Evolutionary conservation across 2,888 invertebrate genomes (phyloP).

Genomic region (Caprella mutica): DNA sequence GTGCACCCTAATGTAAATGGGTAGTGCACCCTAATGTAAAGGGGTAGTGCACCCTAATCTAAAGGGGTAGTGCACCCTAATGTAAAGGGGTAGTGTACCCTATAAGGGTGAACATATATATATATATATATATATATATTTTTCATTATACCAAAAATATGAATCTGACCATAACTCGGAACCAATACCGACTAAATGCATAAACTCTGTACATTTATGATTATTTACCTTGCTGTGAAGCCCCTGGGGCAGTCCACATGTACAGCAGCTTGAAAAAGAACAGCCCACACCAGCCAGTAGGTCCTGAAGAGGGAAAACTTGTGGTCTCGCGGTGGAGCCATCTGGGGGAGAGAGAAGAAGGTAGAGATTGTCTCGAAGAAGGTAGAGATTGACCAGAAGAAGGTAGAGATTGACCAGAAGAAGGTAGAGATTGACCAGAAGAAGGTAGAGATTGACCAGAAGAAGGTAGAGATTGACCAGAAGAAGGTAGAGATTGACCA

Average conservation of each 20-base stretch:
- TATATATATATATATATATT: conserved; percentile 15
- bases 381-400: no score
- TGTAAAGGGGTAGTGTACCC: no score
- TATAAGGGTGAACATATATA: conserved; percentile 12
- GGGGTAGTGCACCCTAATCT: no score
- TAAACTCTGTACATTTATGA: background rate
- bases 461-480: no score
- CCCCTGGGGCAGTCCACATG: conserved; percentile 93
- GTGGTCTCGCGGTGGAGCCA: conserved; percentile 60
- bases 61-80: no score
- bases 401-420: no score
- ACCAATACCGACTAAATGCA: background rate
- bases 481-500: no score
- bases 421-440: no score
- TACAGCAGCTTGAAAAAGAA: conserved; percentile 91
- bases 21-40: no score
- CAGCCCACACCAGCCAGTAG: conserved; percentile 99
- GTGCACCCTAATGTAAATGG: no score
- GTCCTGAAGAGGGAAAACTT: conserved; percentile 91
- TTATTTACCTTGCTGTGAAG: conserved; percentile 59
- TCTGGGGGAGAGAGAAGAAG: conserved; percentile 43
- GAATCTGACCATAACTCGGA: background rate
- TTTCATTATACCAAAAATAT: conserved; percentile 6
- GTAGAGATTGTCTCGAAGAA: no score
- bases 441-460: no score